Evolutionary conservation across 1,140 invertebrate species (phyloP).

Genomic region (Drosophila elegans): DNA sequence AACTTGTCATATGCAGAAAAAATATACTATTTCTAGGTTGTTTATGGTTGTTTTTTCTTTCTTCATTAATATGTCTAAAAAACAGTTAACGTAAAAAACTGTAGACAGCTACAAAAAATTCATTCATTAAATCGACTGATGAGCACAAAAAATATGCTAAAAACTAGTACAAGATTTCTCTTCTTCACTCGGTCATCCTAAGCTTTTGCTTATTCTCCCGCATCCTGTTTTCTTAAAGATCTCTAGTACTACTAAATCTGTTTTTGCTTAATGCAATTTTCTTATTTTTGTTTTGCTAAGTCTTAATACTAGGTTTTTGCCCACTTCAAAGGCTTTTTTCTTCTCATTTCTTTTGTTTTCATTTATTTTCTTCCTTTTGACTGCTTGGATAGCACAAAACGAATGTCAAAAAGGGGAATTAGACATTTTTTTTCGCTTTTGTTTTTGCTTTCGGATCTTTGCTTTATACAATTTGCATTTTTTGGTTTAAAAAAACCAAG

Average conservation of each 20-base stretch:
- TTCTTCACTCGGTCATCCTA: conserved; percentile 17
- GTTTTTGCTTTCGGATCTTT: conserved; percentile 32
- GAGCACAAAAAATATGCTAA: conserved; percentile 83
- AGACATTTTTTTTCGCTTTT: conserved; percentile 21
- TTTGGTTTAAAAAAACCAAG: conserved; percentile 33
- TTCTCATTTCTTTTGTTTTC: conserved; percentile 28
- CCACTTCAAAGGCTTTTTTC: conserved; percentile 21
- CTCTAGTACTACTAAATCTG: conserved; percentile 65
- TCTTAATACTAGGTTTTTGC: conserved; percentile 53
- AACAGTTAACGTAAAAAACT: conserved; percentile 79
- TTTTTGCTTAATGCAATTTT: conserved; percentile 55
- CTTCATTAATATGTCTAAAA: conserved; percentile 65
- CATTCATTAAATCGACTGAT: conserved; percentile 79
- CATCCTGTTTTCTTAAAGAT: conserved; percentile 27
- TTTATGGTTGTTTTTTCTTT: conserved; percentile 41
- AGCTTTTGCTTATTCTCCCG: conserved; percentile 15
- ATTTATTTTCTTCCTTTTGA: conserved; percentile 22
- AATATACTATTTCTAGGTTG: conserved; percentile 53
- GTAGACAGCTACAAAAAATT: conserved; percentile 82
- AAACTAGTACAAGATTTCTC: conserved; percentile 74
- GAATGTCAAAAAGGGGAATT: conserved; percentile 32
- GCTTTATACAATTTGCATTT: conserved; percentile 59
- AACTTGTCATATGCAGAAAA: conserved; percentile 48
- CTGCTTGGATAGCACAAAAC: conserved; percentile 53
- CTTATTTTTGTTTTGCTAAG: conserved; percentile 66